Evolutionary conservation across 2,113 vertebrate genomes (phyloP).

Genomic region (Zootoca vivipara): DNA sequence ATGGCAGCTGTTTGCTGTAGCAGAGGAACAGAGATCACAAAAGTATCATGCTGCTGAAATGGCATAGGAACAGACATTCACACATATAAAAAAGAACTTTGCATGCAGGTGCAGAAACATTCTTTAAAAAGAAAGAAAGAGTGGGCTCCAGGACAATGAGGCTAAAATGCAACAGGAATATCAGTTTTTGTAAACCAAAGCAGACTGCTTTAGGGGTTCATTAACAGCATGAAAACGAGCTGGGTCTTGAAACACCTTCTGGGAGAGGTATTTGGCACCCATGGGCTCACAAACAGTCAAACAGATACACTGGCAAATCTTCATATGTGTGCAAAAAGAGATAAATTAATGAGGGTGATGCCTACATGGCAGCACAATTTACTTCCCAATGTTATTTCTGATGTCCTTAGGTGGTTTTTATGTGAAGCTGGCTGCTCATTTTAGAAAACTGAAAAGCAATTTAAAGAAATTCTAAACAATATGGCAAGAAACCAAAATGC

Average conservation of each 20-base stretch:
- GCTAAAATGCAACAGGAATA: background rate
- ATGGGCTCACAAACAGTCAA: background rate
- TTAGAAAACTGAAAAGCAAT: background rate
- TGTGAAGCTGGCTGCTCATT: background rate
- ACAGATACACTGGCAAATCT: background rate
- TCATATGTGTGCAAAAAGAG: background rate
- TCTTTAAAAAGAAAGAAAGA: background rate
- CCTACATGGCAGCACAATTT: background rate
- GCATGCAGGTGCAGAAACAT: background rate
- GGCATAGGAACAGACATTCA: background rate
- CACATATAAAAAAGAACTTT: background rate
- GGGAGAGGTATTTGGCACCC: background rate
- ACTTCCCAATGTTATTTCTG: background rate
- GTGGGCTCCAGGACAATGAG: background rate
- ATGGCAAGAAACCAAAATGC: background rate
- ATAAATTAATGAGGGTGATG: background rate
- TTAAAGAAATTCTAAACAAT: background rate
- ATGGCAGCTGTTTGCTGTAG: background rate
- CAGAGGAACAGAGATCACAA: background rate
- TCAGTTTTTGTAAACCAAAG: background rate
- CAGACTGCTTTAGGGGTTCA: background rate
- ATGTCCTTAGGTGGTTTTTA: background rate
- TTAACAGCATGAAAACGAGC: background rate
- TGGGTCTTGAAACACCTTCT: background rate
- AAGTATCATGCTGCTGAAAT: background rate